phyloP scores from a whole-genome alignment of 1,140 invertebrate species.

The Trichoplusia ni region DNA sequence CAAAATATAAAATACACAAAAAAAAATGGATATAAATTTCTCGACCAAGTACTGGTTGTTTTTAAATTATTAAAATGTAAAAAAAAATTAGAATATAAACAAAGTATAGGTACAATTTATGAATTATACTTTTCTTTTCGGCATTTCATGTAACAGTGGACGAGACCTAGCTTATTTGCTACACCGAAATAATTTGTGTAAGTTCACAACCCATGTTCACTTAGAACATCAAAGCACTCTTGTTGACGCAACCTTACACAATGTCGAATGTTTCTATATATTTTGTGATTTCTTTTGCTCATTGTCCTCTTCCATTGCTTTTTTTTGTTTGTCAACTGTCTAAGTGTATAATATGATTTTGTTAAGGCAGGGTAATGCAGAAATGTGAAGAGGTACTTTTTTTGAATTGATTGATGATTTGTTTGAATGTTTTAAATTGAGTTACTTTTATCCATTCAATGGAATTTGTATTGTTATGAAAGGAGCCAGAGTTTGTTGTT shows the following conservation, averaged over 20 bases:
- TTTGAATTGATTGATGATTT: constrained; percentile 72
- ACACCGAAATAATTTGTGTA: constrained; percentile 57
- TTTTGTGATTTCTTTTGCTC: constrained; percentile 78
- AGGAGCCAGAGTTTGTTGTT: constrained; percentile 76
- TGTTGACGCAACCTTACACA: constrained; percentile 50
- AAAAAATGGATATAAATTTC: constrained; percentile 81
- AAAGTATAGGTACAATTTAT: constrained; percentile 82
- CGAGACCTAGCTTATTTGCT: constrained; percentile 65
- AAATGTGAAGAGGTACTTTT: constrained; percentile 80
- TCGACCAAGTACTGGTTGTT: constrained; percentile 81
- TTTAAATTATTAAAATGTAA: constrained; percentile 82
- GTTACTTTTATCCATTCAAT: constrained; percentile 80
- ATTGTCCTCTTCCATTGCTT: constrained; percentile 77
- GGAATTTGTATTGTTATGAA: constrained; percentile 79
- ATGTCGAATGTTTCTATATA: constrained; percentile 62
- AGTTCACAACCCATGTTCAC: constrained; percentile 48
- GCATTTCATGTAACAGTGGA: constrained; percentile 77
- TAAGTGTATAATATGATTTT: constrained; percentile 77
- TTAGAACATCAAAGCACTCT: constrained; percentile 45
- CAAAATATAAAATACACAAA: constrained; percentile 81
- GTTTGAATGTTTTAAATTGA: constrained; percentile 79
- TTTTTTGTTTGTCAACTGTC: constrained; percentile 76
- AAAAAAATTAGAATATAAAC: constrained; percentile 81
- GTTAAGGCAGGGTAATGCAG: constrained; percentile 80
- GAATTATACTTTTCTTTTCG: constrained; percentile 81